Evolutionary conservation across 2,797 vertebrate genomes (phyloP).

Genomic region (Tamandua tetradactyla): DNA sequence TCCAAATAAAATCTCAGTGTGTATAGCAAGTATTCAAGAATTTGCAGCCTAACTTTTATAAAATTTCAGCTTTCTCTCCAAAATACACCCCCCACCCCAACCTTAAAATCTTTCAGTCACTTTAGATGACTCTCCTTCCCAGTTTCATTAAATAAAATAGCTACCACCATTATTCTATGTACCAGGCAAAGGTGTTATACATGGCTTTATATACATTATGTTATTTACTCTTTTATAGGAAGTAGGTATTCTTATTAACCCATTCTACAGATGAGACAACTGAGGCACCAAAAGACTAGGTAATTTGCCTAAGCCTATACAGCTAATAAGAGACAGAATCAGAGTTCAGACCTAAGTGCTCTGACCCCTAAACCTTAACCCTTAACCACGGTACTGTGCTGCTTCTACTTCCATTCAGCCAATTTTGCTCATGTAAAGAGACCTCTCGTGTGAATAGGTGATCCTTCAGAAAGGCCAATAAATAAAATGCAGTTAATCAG

Average conservation of each 20-base stretch:
- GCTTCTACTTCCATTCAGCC: neutral
- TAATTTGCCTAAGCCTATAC: neutral
- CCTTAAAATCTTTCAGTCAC: neutral
- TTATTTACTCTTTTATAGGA: neutral
- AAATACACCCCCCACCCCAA: neutral
- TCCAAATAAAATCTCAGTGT: neutral
- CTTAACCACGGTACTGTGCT: neutral
- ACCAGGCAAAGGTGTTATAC: no score
- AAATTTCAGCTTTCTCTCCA: neutral
- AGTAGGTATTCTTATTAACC: neutral
- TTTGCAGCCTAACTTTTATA: neutral
- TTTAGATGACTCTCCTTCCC: neutral
- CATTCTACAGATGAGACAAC: neutral
- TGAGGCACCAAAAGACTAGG: neutral
- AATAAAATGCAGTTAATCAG: neutral
- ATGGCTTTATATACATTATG: neutral
- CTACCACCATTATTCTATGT: neutral
- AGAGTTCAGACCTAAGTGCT: neutral
- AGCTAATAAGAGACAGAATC: neutral
- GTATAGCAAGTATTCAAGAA: neutral
- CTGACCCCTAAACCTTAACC: neutral
- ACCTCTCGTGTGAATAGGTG: neutral
- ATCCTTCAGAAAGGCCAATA: neutral
- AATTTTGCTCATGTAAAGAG: neutral
- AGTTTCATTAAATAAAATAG: neutral